Evolutionary conservation across 2,797 vertebrate species (phyloP), one percentile per base, ranked within the genome.

Genomic region (Gallinago solitaria): DNA sequence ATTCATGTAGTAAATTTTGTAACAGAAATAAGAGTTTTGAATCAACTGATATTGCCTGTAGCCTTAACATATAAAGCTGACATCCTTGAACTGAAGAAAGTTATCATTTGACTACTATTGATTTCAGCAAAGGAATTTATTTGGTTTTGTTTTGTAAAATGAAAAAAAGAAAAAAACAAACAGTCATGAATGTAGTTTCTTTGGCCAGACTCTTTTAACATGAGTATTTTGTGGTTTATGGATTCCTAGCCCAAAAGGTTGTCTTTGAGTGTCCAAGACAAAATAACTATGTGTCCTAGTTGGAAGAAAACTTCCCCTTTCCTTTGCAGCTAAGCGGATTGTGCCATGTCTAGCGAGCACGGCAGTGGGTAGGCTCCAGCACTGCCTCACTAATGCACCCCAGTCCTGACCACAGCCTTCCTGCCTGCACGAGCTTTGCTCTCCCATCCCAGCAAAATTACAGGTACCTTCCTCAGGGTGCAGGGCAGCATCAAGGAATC

Each of bases 171-270:
- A 43, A 43, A 88, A 90, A 91, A 20, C 53, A 82, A 79, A 70
- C 45, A 86, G 73, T 86, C 65, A 57, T 39, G 76, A 90, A 88
- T n/a, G 28, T 82, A 90, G 50, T 54, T 77, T 82, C 73, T 89
- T 93, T 57, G 83, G 70, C 77, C 83, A 94, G 92, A 96, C 96
- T 90, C 86, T 92, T 97, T 95, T 92, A 85, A 87, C 77, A 89
- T 88, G 80, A 97, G 25, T 70, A 39, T 96, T 94, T 87, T 94
- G 96, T 93, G 94, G 94, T 97, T 97, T 96, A 80, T 64, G 60
- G 54, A 93, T 92, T 92, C 85, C 57, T 84, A 48, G 69, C 84
- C 70, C 9, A 5, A 94, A 93, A 96, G 80, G 93, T 92, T 96
- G 85, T 87, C 63, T 96, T 56, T 43, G 63, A 59, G 63, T 70